Evolutionary conservation across 1,140 invertebrate genomes (phyloP).

Genomic region (Littorina saxatilis): DNA sequence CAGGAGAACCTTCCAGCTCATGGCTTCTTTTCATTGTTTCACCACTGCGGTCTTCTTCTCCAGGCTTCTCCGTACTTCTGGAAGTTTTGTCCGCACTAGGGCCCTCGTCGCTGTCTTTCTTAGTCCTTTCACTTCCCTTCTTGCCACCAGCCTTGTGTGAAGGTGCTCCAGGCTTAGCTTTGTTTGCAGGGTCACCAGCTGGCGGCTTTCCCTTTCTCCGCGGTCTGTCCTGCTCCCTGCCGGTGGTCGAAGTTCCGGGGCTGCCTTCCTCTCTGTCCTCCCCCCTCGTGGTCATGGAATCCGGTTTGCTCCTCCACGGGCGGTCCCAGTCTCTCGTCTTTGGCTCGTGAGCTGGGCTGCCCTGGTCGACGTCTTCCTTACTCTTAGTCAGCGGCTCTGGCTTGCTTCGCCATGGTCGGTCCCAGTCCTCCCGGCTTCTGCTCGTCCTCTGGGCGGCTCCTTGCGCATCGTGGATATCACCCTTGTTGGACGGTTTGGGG

Average conservation of each 20-base stretch:
- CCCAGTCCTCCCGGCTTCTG: not conserved
- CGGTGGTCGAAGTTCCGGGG: not conserved
- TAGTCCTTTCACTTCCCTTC: no score
- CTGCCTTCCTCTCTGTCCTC: not conserved
- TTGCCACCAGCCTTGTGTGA: no score
- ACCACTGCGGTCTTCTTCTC: no score
- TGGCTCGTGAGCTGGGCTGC: not conserved
- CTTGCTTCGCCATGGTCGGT: not conserved
- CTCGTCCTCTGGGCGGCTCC: not conserved
- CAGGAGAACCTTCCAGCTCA: no score
- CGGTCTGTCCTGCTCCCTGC: not conserved
- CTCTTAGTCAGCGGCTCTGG: not conserved
- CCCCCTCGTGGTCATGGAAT: no score
- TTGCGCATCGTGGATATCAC: not conserved
- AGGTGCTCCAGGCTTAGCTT: no score
- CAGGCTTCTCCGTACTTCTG: no score
- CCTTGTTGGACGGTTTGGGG: not conserved
- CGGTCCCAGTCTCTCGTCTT: constrained; percentile 6
- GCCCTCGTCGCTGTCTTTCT: no score
- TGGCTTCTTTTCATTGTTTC: no score
- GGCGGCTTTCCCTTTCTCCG: not conserved
- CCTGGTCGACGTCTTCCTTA: not conserved
- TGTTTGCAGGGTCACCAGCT: no score
- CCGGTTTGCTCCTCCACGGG: no score
- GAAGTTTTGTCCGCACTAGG: no score